Conservation (phyloP, 2,113 vertebrate genomes). For the Bos javanicus region DNA sequence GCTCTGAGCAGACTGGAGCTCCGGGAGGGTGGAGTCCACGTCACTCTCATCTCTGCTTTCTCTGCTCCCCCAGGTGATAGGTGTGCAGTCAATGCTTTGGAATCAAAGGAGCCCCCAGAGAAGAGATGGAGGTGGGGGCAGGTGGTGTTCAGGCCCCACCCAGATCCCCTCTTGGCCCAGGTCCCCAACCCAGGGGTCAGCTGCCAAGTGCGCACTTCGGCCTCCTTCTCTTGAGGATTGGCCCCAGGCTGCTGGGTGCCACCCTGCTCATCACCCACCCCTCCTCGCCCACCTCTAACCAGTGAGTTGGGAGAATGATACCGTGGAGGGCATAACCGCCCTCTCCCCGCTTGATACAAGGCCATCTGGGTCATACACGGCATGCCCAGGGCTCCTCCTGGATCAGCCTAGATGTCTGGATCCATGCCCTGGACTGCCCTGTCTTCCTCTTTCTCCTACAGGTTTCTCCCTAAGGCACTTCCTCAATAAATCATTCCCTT, state of each 20-base stretch:
- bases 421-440: background rate
- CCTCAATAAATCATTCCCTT: background rate
- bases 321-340: background rate
- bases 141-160: too few species aligned
- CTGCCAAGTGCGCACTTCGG: background rate
- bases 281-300: background rate
- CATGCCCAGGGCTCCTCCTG: background rate
- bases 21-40: fast-evolving
- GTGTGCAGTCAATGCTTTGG: background rate
- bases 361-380: fast-evolving
- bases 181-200: background rate
- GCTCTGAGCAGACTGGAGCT: background rate
- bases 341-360: fast-evolving
- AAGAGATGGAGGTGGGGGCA: background rate
- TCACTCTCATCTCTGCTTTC: background rate
- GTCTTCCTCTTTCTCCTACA: background rate
- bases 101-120: background rate
- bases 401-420: background rate
- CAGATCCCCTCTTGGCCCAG: background rate
- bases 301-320: background rate
- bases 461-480: background rate
- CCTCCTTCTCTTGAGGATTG: background rate
- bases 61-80: background rate
- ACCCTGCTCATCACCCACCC: too few species aligned
- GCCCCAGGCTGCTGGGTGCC: background rate